A percentile compares a stretch with the other conserved stretches of the same genome.
These are phyloP conservation scores for Xiphophorus birchmanni DNA, from an alignment of 2,797 vertebrate species.

Conservation along the genomic window DNA sequence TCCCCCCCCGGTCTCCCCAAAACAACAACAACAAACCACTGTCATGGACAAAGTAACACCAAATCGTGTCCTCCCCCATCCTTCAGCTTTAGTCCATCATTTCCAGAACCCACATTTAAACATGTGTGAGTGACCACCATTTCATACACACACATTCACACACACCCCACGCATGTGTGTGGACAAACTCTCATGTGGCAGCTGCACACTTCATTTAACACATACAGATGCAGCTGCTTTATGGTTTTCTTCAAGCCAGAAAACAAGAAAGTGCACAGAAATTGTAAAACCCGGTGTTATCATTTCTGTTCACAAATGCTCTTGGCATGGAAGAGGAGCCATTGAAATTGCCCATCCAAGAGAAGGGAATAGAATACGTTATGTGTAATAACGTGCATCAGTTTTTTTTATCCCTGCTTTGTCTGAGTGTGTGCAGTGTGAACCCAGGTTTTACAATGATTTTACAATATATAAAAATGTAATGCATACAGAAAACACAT, in stretches of 20 bases:
- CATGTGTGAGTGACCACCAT: conserved; percentile 49
- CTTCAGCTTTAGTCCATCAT: conserved; percentile 65
- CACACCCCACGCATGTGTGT: neutral
- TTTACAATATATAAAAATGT: conserved; percentile 69
- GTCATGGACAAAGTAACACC: conserved; percentile 27
- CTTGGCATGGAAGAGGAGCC: conserved; percentile 71
- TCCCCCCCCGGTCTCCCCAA: neutral
- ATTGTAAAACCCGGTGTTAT: conserved; percentile 77
- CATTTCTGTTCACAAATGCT: conserved; percentile 79
- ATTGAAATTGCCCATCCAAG: conserved; percentile 79
- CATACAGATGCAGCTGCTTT: conserved; percentile 73
- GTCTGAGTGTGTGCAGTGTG: conserved; percentile 54
- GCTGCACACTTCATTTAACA: conserved; percentile 75
- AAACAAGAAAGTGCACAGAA: conserved; percentile 76
- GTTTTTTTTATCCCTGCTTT: conserved; percentile 67
- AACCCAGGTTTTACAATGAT: conserved; percentile 72
- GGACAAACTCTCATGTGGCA: conserved; percentile 50
- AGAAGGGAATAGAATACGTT: conserved; percentile 74
- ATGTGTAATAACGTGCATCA: conserved; percentile 75
- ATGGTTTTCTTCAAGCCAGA: conserved; percentile 75
- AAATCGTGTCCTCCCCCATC: conserved; percentile 58
- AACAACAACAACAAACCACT: conserved; percentile 10
- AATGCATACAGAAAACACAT: conserved; percentile 64
- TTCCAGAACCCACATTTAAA: conserved; percentile 61
- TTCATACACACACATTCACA: neutral